Evolutionary conservation across 30 jellyfish, hydroid and myxozoan genomes (phyloP), one percentile per base, ranked within the genome.

Genomic region (Catostylus mosaicus): DNA sequence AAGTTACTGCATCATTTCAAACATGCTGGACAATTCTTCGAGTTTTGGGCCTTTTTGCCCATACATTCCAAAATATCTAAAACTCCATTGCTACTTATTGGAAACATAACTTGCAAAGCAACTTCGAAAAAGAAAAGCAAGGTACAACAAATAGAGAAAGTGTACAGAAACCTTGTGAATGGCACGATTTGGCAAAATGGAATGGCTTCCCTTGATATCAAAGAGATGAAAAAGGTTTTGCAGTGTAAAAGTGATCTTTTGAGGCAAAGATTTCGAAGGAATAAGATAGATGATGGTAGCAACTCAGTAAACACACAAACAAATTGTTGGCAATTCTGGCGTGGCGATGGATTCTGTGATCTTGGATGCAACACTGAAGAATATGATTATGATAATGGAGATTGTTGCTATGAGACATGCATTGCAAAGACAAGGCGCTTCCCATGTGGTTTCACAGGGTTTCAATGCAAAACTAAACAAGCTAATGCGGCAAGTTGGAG

Each of bases 391-490:
- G 95, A 85, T 60, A 74, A 85, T 47, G 95, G 95, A 12, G 95
- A 85, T 37, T 85, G 95, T 35, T 85, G 95, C 29, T 75, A 75
- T 64, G 80, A 85, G 27, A 73, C 95, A 50, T 85, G 95, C 61
- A 31, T 35, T 10, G 29, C 46, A 33, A 60, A 47, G 45, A 23
- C 30, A 47, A 81, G 95, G 36, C 69, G 78, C 5, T 85, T 73
- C 54, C 95, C 95, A 34, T 85, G 95, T 68, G 95, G 95, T 29
- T 73, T n/a, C 73, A 85, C 95, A 22, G 89, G 89, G 71, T 85
- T 66, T 36, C 95, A 85, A 33, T 85, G 95, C 84, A 71, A 37
- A 36, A 22, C 30, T 1, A 32, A 73, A 19, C 0, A 3, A n/a
- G 64, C 29, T 57, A 61, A 48, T 12, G 59, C 61, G 27, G 89